Percentiles rank a stretch among this genome's conserved stretches.
phyloP scores from a whole-genome alignment of 92 coral and sea anemone genomes.

The Scolanthus callimorphus region DNA sequence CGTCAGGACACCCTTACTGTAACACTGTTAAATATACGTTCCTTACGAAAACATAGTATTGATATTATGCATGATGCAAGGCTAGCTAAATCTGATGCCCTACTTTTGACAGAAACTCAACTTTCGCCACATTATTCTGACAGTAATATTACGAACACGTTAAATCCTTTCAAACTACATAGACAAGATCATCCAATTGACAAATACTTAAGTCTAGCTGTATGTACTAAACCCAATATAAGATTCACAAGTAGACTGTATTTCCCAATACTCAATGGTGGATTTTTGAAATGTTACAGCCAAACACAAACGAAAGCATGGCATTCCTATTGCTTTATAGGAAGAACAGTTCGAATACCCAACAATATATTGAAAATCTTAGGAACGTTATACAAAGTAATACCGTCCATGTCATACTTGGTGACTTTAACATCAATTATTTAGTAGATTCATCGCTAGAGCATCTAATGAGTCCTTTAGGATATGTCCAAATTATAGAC shows the following conservation, averaged over 20 bases:
- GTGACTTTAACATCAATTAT: constrained; percentile 24
- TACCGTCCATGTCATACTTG: constrained; percentile 11
- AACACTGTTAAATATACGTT: constrained; percentile 1
- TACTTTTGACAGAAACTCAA: constrained; percentile 52
- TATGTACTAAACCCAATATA: constrained; percentile 23
- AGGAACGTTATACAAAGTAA: constrained; percentile 1
- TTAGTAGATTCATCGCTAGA: constrained; percentile 3
- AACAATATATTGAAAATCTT: constrained; percentile 13
- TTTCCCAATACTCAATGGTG: constrained; percentile 26
- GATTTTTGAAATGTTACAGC: constrained; percentile 10
- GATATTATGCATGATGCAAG: constrained; percentile 35
- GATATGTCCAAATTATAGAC: constrained; percentile 30
- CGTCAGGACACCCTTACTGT: constrained; percentile 6
- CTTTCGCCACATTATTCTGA: constrained; percentile 24
- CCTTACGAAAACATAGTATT: constrained; percentile 41
- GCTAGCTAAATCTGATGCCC: constrained; percentile 24
- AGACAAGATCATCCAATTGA: constrained; percentile 45
- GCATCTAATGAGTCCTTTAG: constrained; percentile 5
- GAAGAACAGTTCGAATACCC: constrained; percentile 14
- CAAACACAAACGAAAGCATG: not conserved
- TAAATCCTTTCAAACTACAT: constrained; percentile 22
- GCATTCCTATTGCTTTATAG: not conserved
- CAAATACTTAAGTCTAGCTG: constrained; percentile 49
- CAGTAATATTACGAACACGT: constrained; percentile 20
- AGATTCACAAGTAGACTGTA: constrained; percentile 23